Evolutionary conservation across 2,113 vertebrate species (phyloP).

Genomic region (Urocitellus parryii): DNA sequence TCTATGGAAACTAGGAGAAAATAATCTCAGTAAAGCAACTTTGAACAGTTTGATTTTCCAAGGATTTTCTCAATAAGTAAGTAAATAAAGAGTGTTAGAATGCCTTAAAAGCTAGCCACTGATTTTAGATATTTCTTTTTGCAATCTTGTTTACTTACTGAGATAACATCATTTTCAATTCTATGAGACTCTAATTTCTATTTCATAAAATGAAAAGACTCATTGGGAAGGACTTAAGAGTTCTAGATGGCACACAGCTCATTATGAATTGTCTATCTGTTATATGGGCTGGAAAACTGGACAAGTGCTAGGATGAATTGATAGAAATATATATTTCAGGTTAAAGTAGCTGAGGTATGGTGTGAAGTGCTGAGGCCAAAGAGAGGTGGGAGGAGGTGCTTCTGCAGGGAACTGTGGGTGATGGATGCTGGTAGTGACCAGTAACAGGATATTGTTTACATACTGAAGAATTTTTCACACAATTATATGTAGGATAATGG

Average conservation of each 20-base stretch:
- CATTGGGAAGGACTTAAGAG: neutral
- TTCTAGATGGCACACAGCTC: neutral
- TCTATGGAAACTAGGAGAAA: slow-evolving; percentile 27
- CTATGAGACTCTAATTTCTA: neutral
- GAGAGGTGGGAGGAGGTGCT: neutral
- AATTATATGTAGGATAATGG: neutral
- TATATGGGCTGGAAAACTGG: neutral
- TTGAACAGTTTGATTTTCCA: slow-evolving; percentile 21
- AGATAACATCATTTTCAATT: slow-evolving; percentile 5
- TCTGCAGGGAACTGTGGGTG: rapidly evolving
- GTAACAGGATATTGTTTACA: too few relatives aligned
- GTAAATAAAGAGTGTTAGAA: neutral
- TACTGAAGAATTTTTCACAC: neutral
- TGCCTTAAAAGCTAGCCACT: neutral
- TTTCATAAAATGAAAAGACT: neutral
- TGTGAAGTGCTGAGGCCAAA: neutral
- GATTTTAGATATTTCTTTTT: slow-evolving; percentile 39
- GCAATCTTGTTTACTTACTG: neutral
- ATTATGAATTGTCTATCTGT: neutral
- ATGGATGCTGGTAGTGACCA: neutral
- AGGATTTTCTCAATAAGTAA: neutral
- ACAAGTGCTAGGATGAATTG: neutral
- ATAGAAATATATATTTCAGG: slow-evolving; percentile 5
- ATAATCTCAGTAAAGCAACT: neutral
- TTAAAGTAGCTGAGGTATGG: neutral